phyloP scores from a whole-genome alignment of 2,113 vertebrate genomes.

The Burhinus oedicnemus region DNA sequence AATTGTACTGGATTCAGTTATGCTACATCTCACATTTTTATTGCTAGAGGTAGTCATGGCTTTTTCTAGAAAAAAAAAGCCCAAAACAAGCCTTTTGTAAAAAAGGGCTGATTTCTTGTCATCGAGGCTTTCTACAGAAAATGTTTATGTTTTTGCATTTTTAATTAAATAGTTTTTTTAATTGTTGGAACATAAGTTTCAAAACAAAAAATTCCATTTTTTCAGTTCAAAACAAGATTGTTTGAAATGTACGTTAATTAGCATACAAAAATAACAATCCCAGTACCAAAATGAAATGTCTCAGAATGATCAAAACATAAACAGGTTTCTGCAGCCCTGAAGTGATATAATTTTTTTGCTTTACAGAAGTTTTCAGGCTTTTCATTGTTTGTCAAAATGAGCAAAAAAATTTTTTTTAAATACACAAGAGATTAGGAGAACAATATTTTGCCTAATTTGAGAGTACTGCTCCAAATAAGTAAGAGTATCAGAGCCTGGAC shows the following conservation, averaged over 20 bases:
- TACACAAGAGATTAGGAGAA: conserved; percentile 13
- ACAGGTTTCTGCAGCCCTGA: conserved; percentile 47
- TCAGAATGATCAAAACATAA: conserved; percentile 65
- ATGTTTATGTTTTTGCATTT: conserved; percentile 52
- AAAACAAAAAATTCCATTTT: conserved; percentile 55
- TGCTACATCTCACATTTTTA: background rate
- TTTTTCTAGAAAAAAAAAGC: background rate
- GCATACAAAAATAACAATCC: conserved; percentile 66
- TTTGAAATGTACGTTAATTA: conserved; percentile 68
- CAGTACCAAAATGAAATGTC: conserved; percentile 63
- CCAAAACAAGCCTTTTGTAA: background rate
- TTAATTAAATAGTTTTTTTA: conserved; percentile 49
- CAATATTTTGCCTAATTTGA: conserved; percentile 11
- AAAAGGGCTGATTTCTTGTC: conserved; percentile 44
- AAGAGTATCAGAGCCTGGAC: conserved; percentile 20
- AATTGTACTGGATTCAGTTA: background rate
- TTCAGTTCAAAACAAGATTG: conserved; percentile 68
- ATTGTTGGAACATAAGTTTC: conserved; percentile 61
- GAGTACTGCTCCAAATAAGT: background rate
- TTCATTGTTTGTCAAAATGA: conserved; percentile 29
- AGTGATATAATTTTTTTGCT: conserved; percentile 31
- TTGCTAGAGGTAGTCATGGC: background rate
- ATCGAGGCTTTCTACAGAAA: conserved; percentile 17
- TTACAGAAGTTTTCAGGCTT: conserved; percentile 48
- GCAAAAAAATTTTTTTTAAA: background rate